phyloP scores from a whole-genome alignment of 2,797 vertebrate species.

The Poecile montanus region DNA sequence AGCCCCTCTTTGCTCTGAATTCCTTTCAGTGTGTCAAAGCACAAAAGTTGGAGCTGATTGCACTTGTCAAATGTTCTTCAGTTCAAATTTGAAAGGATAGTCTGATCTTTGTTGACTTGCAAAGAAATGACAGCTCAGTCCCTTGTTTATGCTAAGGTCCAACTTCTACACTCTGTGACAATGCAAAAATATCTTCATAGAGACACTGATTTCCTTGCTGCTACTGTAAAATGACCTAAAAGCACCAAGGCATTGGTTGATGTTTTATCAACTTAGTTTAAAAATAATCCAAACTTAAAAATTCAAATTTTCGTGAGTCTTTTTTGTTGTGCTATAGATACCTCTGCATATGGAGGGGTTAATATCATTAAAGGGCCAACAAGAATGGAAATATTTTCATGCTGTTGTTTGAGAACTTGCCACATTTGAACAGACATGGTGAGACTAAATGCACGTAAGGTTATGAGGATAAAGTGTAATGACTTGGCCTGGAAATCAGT shows the following conservation, averaged over 20 bases:
- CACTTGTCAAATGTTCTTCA: not conserved
- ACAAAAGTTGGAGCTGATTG: not conserved
- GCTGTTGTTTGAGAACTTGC: not conserved
- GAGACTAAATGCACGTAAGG: accelerated
- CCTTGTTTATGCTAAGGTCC: not conserved
- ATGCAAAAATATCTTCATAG: not conserved
- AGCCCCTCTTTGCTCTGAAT: not conserved
- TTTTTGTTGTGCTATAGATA: not conserved
- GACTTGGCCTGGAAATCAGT: not conserved
- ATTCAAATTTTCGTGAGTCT: not conserved
- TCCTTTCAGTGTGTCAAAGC: not conserved
- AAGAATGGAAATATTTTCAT: not conserved
- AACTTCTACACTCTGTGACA: not conserved
- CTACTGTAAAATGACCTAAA: not conserved
- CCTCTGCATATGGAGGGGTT: not conserved
- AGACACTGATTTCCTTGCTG: not conserved
- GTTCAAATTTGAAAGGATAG: not conserved
- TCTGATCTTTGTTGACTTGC: not conserved
- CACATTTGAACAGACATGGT: not conserved
- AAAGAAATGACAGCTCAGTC: not conserved
- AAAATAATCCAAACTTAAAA: not conserved
- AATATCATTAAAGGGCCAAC: not conserved
- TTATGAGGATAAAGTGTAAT: not conserved
- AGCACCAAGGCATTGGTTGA: not conserved
- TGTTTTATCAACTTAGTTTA: not conserved